Evolutionary conservation across 2,888 invertebrate species (phyloP), one percentile per base, ranked within the genome.

Genomic region (Scaptomyza tumidula): DNA sequence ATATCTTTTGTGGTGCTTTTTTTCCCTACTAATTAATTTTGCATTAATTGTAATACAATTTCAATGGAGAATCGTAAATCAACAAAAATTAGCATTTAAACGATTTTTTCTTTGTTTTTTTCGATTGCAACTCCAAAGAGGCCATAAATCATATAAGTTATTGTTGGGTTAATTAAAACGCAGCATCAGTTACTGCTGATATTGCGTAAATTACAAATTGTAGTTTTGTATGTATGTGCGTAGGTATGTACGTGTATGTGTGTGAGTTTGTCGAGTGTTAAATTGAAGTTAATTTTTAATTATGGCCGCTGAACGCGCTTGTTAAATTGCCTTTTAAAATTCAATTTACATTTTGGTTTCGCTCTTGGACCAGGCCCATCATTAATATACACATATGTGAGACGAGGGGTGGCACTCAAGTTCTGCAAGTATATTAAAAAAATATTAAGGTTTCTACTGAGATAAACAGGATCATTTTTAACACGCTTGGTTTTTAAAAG

Each of bases 261-360:
- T 16, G 41, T 41, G 41, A 10, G 16, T 41, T 39, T 46, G 64
- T 31, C 68, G 68, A 86, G 84, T 86, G 87, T 84, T 86, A 86
- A 88, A 78, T 75, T 80, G 78, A 75, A 88, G 86, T 80, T 88
- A 88, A 84, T 84, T 84, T 86, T 88, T 88, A 84, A 84, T 84
- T 84, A 86, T 78, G 75, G 64, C 60, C 63, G 41, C 59, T 66
- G 60, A 77, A 71, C 64, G 78, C 50, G 71, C 71, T 76, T 58
- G 63, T 89, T 87, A 85, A 85, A 85, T 85, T 89, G 88, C 79
- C 89, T 85, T 89, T 85, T 85, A 85, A 89, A 85, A 85, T 82
- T 85, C 83, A 85, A 82, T 85, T 85, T 80, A 86, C 75, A 89
- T 81, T 88, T 88, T 16, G 67, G 71, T 78, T 78, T 69, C 71